Percentiles rank a stretch among this genome's conserved stretches.
phyloP scores from a whole-genome alignment of 2,797 vertebrate species.

The Melanotaenia boesemani region DNA sequence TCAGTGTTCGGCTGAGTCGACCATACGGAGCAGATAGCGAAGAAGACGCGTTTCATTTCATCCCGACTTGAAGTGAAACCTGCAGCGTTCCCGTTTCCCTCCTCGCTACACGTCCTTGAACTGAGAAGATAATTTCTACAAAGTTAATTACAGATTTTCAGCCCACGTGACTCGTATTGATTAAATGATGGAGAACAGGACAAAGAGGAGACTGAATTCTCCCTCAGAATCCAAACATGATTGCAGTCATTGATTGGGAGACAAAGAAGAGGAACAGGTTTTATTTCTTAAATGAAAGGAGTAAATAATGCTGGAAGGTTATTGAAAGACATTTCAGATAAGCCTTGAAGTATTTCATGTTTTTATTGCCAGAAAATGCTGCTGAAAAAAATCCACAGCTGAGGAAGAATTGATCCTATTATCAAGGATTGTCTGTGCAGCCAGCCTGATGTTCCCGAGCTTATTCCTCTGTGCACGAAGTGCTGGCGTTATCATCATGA shows the following conservation, averaged over 20 bases:
- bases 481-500: conserved; percentile 15
- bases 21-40: background rate
- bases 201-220: conserved; percentile 21
- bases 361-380: conserved; percentile 19
- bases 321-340: conserved; percentile 22
- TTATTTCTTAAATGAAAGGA: conserved; percentile 18
- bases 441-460: conserved; percentile 1
- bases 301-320: background rate
- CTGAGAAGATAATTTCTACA: conserved; percentile 23
- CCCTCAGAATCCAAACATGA: conserved; percentile 22
- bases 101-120: background rate
- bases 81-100: background rate
- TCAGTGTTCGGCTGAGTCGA: conserved; percentile 8
- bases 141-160: conserved; percentile 29
- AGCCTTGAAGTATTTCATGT: conserved; percentile 8
- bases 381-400: conserved; percentile 28
- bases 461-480: conserved; percentile 1
- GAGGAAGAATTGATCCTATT: conserved; percentile 22
- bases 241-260: conserved; percentile 10
- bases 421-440: conserved; percentile 12
- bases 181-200: conserved; percentile 23
- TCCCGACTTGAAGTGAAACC: background rate
- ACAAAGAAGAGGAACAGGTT: background rate
- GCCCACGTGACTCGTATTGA: conserved; percentile 26
- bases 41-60: conserved; percentile 2